These are phyloP conservation scores for Branchinecta sandiegonensis DNA, from an alignment of 2,888 invertebrate species.

Conservation along the genomic window DNA sequence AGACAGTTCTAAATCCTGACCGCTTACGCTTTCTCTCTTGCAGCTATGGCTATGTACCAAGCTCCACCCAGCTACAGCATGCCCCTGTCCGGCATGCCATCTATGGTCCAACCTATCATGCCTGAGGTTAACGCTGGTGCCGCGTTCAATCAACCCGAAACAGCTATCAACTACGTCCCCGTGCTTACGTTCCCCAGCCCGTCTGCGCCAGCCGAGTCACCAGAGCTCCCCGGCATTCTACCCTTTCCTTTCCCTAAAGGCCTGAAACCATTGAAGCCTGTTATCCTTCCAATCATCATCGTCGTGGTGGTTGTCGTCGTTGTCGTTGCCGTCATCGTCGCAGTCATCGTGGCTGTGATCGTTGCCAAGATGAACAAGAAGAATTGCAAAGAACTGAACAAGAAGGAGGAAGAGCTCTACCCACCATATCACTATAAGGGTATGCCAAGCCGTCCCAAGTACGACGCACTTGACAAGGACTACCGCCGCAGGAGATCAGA, in stretches of 20 bases:
- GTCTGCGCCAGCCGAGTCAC: not conserved
- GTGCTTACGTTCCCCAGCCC: slow-evolving; percentile 8
- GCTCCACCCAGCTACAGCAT: too few species aligned
- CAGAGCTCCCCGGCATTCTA: slow-evolving; percentile 14
- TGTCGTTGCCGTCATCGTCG: slow-evolving; percentile 12
- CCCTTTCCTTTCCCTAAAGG: not conserved
- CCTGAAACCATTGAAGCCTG: slow-evolving; percentile 17
- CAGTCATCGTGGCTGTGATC: not conserved
- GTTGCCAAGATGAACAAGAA: not conserved
- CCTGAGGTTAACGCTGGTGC: not conserved
- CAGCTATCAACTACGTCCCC: not conserved
- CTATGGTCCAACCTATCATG: too few species aligned
- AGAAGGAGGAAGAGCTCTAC: not conserved
- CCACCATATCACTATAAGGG: not conserved
- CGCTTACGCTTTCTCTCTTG: too few species aligned
- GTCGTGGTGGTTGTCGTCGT: slow-evolving; percentile 21
- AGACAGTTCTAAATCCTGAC: too few species aligned
- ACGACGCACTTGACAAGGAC: not conserved
- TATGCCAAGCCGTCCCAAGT: not conserved
- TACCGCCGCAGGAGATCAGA: not conserved
- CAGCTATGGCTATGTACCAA: too few species aligned
- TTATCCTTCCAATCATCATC: slow-evolving; percentile 15
- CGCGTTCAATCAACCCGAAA: not conserved
- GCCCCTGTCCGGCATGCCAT: too few species aligned
- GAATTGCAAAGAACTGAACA: not conserved